phyloP scores from a whole-genome alignment of 2,113 vertebrate genomes.

The Felis chaus region DNA sequence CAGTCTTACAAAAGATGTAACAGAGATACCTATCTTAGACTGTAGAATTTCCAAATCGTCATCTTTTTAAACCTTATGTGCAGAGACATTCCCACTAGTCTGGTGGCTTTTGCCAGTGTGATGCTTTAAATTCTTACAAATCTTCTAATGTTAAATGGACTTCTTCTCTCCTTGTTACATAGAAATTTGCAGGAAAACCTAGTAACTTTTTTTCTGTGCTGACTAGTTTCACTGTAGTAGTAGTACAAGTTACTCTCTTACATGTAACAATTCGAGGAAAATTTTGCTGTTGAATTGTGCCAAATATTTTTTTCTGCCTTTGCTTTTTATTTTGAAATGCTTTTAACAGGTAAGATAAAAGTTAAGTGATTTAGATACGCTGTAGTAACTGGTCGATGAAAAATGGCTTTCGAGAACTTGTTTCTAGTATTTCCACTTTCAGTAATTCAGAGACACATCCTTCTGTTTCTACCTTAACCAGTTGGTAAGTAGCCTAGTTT shows the following conservation, averaged over 20 bases:
- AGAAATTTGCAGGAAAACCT: neutral
- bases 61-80: constrained; percentile 1
- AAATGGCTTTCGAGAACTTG: constrained; percentile 48
- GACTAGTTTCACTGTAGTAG: constrained; percentile 55
- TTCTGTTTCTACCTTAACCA: neutral
- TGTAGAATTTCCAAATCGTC: neutral
- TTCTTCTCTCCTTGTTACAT: neutral
- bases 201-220: neutral
- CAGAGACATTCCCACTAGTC: neutral
- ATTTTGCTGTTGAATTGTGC: neutral
- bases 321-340: constrained; percentile 32
- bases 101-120: neutral
- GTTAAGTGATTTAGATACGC: neutral
- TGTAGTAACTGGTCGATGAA: neutral
- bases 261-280: neutral
- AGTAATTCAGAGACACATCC: neutral
- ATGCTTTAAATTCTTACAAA: constrained; percentile 1
- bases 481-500: neutral
- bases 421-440: neutral
- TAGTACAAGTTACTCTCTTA: constrained; percentile 58
- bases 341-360: constrained; percentile 30
- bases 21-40: neutral
- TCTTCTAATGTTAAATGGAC: neutral
- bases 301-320: neutral
- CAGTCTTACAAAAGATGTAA: neutral